Conservation (phyloP, 2,113 vertebrate species). For the Aplodontia rufa region DNA sequence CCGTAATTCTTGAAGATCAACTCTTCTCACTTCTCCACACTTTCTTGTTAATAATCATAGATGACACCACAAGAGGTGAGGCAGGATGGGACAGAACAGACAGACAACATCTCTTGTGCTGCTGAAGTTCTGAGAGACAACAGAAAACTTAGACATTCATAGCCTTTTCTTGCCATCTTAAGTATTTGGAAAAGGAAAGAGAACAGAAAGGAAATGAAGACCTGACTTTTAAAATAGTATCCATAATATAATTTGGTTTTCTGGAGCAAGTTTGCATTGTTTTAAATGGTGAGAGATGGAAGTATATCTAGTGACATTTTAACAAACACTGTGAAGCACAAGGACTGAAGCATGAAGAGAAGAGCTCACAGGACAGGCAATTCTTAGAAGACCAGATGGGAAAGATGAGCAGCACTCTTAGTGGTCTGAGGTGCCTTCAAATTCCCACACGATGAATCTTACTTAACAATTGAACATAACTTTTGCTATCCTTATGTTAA, state of each 20-base stretch:
- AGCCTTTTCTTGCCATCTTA: not conserved
- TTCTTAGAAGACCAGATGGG: not conserved
- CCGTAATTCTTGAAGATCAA: not conserved
- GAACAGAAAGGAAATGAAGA: not conserved
- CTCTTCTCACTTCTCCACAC: fast-evolving
- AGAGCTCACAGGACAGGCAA: not conserved
- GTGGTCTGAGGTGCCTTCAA: not conserved
- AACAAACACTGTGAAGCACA: not conserved
- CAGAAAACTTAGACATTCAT: not conserved
- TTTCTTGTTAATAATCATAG: not conserved
- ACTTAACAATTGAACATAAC: not conserved
- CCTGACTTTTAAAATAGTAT: not conserved
- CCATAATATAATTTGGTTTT: not conserved
- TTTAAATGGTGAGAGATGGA: not conserved
- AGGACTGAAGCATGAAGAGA: not conserved
- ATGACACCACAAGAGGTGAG: not conserved
- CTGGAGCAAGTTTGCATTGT: not conserved
- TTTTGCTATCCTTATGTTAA: not conserved
- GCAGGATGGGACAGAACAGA: fast-evolving
- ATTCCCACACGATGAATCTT: not conserved
- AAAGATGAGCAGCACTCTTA: not conserved
- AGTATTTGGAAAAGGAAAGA: not conserved
- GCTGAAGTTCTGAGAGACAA: not conserved
- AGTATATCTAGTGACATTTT: not conserved
- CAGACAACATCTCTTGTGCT: fast-evolving